A percentile compares a stretch with the other conserved stretches of the same genome.
phyloP scores from a whole-genome alignment of 2,888 invertebrate genomes.

The Atrina japonica region DNA sequence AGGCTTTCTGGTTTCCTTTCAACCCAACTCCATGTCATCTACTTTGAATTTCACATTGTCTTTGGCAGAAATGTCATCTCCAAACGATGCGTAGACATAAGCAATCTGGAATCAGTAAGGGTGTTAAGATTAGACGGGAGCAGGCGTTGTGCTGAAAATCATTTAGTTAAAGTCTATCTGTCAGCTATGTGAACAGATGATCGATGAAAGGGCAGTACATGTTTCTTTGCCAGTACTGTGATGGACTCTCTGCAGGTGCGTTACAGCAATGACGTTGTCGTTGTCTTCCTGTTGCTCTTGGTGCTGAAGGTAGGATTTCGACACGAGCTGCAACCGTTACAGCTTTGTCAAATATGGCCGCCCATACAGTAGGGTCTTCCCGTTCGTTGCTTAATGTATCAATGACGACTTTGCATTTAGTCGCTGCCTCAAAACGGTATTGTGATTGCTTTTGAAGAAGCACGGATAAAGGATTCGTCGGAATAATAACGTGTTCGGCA shows the following conservation, averaged over 20 bases:
- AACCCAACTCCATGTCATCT: conserved; percentile 20
- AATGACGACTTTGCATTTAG: conserved; percentile 9
- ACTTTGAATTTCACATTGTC: conserved; percentile 14
- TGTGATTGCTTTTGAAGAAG: conserved; percentile 16
- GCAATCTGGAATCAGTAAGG: neutral
- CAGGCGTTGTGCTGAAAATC: conserved; percentile 10
- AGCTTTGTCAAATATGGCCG: conserved; percentile 22
- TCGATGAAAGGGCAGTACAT: conserved; percentile 40
- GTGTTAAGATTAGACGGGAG: conserved; percentile 7
- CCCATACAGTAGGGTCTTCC: conserved; percentile 28
- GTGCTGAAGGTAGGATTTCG: conserved; percentile 18
- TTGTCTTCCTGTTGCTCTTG: conserved; percentile 27
- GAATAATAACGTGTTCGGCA: conserved; percentile 37
- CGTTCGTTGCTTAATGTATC: conserved; percentile 6
- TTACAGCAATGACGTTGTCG: conserved; percentile 37
- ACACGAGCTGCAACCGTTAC: conserved; percentile 29
- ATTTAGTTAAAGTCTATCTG: conserved; percentile 9
- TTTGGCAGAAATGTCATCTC: conserved; percentile 6
- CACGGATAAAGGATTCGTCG: conserved; percentile 7
- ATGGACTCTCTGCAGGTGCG: conserved; percentile 34
- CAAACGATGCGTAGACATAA: neutral
- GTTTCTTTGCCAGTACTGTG: conserved; percentile 40
- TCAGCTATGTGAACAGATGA: conserved; percentile 36
- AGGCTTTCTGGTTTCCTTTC: conserved; percentile 4
- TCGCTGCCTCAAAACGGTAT: conserved; percentile 11